These are phyloP conservation scores for Drosophila tanythrix DNA, from an alignment of 2,888 invertebrate genomes.

Conservation along the genomic window DNA sequence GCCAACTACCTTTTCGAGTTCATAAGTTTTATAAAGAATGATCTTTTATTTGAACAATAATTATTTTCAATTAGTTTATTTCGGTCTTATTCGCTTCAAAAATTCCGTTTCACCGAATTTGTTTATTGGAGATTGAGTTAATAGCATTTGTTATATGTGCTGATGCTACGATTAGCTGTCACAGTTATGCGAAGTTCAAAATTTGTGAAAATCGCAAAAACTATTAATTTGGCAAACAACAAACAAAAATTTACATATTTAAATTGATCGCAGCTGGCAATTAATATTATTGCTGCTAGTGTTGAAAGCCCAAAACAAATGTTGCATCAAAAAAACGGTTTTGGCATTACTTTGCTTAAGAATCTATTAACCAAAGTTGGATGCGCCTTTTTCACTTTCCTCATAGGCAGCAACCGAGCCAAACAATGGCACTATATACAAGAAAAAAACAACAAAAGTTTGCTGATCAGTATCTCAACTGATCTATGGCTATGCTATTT, in stretches of 20 bases:
- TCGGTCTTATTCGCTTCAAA: background rate
- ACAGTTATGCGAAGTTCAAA: background rate
- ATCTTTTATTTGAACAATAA: background rate
- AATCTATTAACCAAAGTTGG: background rate
- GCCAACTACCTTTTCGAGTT: fast-evolving
- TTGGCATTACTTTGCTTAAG: background rate
- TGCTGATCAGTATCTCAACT: slow-evolving; percentile 5
- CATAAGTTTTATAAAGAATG: background rate
- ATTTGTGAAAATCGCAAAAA: background rate
- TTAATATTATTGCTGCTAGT: background rate
- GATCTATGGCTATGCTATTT: slow-evolving; percentile 19
- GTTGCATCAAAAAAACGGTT: background rate
- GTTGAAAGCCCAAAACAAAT: background rate
- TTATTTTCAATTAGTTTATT: background rate
- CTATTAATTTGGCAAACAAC: background rate
- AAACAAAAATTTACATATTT: background rate
- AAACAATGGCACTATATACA: slow-evolving; percentile 1
- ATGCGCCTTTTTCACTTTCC: background rate
- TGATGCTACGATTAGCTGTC: background rate
- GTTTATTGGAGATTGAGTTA: background rate
- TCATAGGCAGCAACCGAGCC: background rate
- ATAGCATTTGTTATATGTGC: background rate
- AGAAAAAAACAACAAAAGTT: background rate
- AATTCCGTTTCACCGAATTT: background rate
- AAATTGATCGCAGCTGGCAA: background rate